A percentile compares a stretch with the other conserved stretches of the same genome.
These are phyloP conservation scores for Cydia fagiglandana DNA, from an alignment of 1,140 invertebrate species.

Conservation along the genomic window DNA sequence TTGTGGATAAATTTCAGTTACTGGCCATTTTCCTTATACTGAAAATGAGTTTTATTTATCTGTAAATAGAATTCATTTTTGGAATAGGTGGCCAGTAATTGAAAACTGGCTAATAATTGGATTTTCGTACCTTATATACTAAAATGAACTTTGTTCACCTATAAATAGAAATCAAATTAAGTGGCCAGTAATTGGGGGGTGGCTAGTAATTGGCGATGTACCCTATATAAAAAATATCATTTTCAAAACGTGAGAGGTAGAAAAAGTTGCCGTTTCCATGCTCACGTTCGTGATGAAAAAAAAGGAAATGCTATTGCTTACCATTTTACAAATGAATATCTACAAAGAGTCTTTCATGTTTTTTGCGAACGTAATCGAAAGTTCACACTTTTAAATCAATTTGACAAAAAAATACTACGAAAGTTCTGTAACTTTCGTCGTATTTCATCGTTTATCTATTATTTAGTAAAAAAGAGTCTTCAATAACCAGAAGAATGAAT, in stretches of 20 bases:
- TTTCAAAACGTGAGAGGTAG: background rate
- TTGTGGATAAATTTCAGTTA: no score
- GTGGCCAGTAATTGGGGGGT: no score
- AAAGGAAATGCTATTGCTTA: background rate
- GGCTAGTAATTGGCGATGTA: no score
- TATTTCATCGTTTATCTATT: background rate
- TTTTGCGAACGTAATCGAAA: constrained; percentile 36
- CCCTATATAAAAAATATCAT: no score
- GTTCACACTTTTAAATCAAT: constrained; percentile 28
- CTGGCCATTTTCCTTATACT: no score
- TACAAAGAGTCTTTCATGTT: background rate
- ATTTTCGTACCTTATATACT: no score
- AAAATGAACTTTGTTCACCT: no score
- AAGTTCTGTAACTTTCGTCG: background rate
- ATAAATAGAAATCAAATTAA: no score
- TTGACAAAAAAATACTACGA: constrained; percentile 24
- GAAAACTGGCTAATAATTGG: no score
- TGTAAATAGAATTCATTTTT: no score
- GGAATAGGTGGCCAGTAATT: no score
- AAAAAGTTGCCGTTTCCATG: constrained; percentile 2
- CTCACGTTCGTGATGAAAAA: constrained; percentile 1
- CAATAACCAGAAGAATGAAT: background rate
- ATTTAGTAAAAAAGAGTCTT: background rate
- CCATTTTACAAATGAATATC: constrained; percentile 9
- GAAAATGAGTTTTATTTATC: no score